Base-by-base conservation (phyloP, 1,140 invertebrate species). In the silkworm (Bombyx mori) region DNA sequence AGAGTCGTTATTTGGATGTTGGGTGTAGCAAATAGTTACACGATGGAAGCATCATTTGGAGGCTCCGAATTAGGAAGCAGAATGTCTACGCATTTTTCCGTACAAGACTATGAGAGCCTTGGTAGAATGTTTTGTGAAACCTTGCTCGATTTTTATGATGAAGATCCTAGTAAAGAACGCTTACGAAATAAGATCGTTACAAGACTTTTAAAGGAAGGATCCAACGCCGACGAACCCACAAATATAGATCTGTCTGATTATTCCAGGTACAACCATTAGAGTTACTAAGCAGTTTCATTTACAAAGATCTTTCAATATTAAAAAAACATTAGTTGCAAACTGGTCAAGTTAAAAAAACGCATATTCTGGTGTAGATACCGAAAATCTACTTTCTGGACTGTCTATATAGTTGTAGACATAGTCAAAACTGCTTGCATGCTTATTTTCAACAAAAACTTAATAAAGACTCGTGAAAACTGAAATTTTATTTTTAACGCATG, bases 1-100 rank as follows among this genome's bases (percentile, higher is more conserved):
- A 87, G 97, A 57, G 94, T 98, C 9, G 96, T 98, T 0, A 93
- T 97, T 68, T 98, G 96, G 96, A 94, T 96, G 89, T 92, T 98
- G 91, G 97, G 97, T 8, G 94, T 98, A 18, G 92, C 93, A 51
- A 97, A 98, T 69, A 98, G 96, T 82, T 98, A 96, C 77, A 98
- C 97, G 1, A 92, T 98, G 90, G 97, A 98, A 87, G 95, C 96
- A 2, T 97, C 96, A 0, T 96, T 98, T 87, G 95, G 94, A 57
- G 97, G 97, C 8, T 95, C 96, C 10, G 93, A 92, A 58, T 78
- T 96, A 42, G 93, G 93, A 1, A 91, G 90, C n/a, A 91, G 94
- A 77, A 91, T 91, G 61, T 93, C 93, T 0, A 96, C 94, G n/a
- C 96, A 98, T 80, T 98, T 97, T 77, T 93, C 91, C 12, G 91